phyloP scores from a whole-genome alignment of 2,797 vertebrate species.

The Coranthus polyacanthus region DNA sequence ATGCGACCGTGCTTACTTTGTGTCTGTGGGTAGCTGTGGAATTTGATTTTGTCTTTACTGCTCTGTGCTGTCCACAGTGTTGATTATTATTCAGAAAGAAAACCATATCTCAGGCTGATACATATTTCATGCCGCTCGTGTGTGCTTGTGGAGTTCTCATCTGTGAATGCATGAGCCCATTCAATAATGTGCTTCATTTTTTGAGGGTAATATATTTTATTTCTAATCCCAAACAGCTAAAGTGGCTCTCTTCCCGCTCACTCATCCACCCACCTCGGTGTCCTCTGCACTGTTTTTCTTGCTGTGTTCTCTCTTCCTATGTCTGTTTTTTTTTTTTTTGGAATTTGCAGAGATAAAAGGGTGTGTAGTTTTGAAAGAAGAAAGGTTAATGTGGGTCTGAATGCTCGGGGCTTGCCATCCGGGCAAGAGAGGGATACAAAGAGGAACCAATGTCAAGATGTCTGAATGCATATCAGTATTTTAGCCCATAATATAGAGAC shows the following conservation, averaged over 20 bases:
- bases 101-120: conserved; percentile 69
- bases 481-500: conserved; percentile 12
- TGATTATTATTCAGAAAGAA: conserved; percentile 76
- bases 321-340: conserved; percentile 25
- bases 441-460: conserved; percentile 21
- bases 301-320: conserved; percentile 5
- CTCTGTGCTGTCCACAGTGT: conserved; percentile 47
- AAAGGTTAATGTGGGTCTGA: conserved; percentile 48
- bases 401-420: conserved; percentile 17
- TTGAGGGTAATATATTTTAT: conserved; percentile 62
- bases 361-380: conserved; percentile 26
- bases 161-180: conserved; percentile 71
- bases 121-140: conserved; percentile 74
- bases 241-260: conserved; percentile 47
- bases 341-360: conserved; percentile 26
- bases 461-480: conserved; percentile 22
- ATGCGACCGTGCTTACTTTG: conserved; percentile 41
- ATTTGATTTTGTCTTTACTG: conserved; percentile 70
- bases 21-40: conserved; percentile 48
- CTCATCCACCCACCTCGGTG: conserved; percentile 28
- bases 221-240: conserved; percentile 65
- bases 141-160: conserved; percentile 62
- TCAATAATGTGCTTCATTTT: conserved; percentile 66
- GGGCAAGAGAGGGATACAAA: conserved; percentile 2
- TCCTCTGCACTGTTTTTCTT: conserved; percentile 34